phyloP scores from a whole-genome alignment of 2,888 invertebrate genomes.

The Tanypteryx hageni region DNA sequence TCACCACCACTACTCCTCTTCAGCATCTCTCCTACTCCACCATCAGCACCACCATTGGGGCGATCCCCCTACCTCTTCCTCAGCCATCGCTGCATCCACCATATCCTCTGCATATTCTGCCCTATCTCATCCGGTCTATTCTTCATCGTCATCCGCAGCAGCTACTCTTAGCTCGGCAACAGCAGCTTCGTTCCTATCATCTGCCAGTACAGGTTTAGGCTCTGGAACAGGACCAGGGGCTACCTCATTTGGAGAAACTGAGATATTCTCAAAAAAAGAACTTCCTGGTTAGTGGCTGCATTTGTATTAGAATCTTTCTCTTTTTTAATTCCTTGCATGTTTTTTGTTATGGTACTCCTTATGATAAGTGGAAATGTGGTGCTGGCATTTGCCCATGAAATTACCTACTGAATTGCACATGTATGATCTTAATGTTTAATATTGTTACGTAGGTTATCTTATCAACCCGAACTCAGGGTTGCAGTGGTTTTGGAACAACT shows the following conservation, averaged over 20 bases:
- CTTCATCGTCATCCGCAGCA: constrained; percentile 49
- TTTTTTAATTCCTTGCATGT: too few relatives aligned
- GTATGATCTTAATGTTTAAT: too few relatives aligned
- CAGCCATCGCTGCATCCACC: constrained; percentile 60
- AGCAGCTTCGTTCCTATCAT: constrained; percentile 43
- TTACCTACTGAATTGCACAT: too few relatives aligned
- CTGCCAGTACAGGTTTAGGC: constrained; percentile 16
- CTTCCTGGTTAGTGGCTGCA: constrained; percentile 78
- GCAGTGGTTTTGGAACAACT: too few relatives aligned
- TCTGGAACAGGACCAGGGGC: constrained; percentile 27
- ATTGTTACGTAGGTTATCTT: too few relatives aligned
- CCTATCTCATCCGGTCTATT: constrained; percentile 30
- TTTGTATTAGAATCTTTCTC: not conserved
- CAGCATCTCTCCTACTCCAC: constrained; percentile 73
- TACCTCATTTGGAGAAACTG: constrained; percentile 86
- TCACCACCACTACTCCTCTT: constrained; percentile 80
- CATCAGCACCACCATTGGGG: constrained; percentile 54
- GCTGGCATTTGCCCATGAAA: too few relatives aligned
- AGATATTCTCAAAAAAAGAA: constrained; percentile 90
- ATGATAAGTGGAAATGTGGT: not conserved
- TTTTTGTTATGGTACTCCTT: not conserved
- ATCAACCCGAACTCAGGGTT: too few relatives aligned
- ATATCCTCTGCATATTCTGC: constrained; percentile 68
- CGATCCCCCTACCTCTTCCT: constrained; percentile 24
- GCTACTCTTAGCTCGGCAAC: constrained; percentile 55